A percentile compares a stretch with the other conserved stretches of the same genome.
Evolutionary conservation across 2,113 vertebrate species (phyloP).

Genomic region (Catharus fuscescens): DNA sequence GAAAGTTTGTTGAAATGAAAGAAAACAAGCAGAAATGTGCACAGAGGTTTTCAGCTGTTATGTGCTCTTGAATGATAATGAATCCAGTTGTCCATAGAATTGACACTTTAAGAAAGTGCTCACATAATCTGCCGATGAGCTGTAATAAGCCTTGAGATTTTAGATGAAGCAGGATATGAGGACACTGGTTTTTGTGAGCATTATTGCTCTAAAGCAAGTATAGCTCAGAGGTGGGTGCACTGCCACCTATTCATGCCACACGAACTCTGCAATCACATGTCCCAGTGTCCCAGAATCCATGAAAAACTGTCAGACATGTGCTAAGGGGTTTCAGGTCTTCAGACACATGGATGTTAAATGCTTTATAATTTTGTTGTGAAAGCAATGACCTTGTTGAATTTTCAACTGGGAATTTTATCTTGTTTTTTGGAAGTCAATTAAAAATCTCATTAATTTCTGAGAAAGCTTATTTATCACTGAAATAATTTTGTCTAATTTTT

Average conservation of each 20-base stretch:
- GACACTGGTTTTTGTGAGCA: neutral
- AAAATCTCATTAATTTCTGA: neutral
- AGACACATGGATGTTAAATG: neutral
- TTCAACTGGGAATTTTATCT: neutral
- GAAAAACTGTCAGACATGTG: neutral
- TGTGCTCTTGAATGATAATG: neutral
- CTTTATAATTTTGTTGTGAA: neutral
- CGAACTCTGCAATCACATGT: neutral
- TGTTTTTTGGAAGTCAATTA: neutral
- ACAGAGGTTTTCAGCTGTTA: neutral
- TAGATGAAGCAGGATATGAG: neutral
- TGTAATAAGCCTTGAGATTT: neutral
- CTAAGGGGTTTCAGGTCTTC: neutral
- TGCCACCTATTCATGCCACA: neutral
- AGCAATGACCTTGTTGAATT: neutral
- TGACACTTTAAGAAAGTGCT: neutral
- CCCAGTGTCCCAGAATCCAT: neutral
- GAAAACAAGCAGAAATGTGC: neutral
- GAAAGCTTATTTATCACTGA: neutral
- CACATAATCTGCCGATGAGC: neutral
- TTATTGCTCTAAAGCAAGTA: neutral
- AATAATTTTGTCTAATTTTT: neutral
- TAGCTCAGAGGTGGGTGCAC: neutral
- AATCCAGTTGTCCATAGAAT: neutral
- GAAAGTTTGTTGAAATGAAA: neutral